Conservation (phyloP, 1,140 invertebrate genomes). For the Drosophila subpulchrella region DNA sequence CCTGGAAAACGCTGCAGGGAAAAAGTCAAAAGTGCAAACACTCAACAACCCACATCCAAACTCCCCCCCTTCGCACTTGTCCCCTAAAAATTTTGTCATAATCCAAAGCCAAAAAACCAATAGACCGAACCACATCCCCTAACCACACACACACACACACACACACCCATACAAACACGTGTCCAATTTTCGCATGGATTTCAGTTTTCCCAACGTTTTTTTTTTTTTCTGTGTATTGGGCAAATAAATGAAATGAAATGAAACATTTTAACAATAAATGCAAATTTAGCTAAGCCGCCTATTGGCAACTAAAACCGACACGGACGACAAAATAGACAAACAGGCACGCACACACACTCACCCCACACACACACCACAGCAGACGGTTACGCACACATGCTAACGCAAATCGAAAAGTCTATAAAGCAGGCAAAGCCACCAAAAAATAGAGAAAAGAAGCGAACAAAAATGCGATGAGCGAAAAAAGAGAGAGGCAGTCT, state of each 20-base stretch:
- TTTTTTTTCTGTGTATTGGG: constrained; percentile 6
- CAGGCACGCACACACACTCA: constrained; percentile 20
- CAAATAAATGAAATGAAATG: constrained; percentile 80
- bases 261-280: constrained; percentile 83
- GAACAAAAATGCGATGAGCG: constrained; percentile 36
- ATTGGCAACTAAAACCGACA: constrained; percentile 65
- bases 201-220: constrained; percentile 27
- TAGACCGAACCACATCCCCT: constrained; percentile 48
- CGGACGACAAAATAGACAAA: constrained; percentile 61
- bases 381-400: constrained; percentile 23
- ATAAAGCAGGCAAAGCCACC: constrained; percentile 59
- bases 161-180: constrained; percentile 41
- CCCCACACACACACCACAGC: background rate
- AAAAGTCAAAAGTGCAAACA: constrained; percentile 50
- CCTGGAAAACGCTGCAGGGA: constrained; percentile 6
- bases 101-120: constrained; percentile 82
- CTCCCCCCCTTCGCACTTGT: constrained; percentile 25
- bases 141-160: background rate
- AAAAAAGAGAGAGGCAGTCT: background rate
- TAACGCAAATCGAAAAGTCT: constrained; percentile 66
- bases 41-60: background rate
- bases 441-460: constrained; percentile 21
- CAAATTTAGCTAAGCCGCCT: constrained; percentile 78
- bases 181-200: constrained; percentile 59
- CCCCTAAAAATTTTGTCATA: constrained; percentile 64